Base-by-base conservation (phyloP, 35 echinoderm and acorn worm genomes). In the Heliocidaris tuberculata region DNA sequence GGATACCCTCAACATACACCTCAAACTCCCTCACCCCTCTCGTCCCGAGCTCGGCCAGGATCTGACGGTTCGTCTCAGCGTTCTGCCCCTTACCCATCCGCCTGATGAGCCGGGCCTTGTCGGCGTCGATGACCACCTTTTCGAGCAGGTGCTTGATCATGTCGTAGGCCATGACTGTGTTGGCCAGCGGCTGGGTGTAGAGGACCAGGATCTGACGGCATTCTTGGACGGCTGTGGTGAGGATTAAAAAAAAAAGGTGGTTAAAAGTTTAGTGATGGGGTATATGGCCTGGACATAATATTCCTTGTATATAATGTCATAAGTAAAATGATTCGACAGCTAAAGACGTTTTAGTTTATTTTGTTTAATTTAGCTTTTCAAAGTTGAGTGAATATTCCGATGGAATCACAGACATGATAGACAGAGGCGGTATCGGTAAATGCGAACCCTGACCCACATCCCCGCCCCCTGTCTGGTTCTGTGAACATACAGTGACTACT, bases 111-210 rank as follows among this genome's bases (percentile, higher is more conserved):
- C 97, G 95, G n/a, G 96, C 97, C 8, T 94, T 96, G 9, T 98
- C 97, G 48, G 47, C 86, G 92, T 98, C 94, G 19, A 98, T 61
- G 15, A 98, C 97, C 95, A 98, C 95, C 47, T 97, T 94, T 48
- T 95, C 95, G 24, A 94, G 94, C 0, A 98, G 94, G 93, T 98
- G 96, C 59, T 94, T 93, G 9, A 98, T 65, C 96, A 98, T 97
- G 94, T 98, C 97, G 48, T 95, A 94, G 2, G 97, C 94, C 88
- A 94, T 48, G 21, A 98, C 52, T 13, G 96, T 97, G 96, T 95
- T 96, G 24, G 95, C 60, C 59, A 98, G 94, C 1, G 96, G 85
- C 48, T 91, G 56, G n/a, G 50, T 42, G 88, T 97, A 96, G 61
- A 94, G 93, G 86, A 92, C 50, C 11, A 98, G 78, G 6, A 98